Percentiles rank a stretch among this genome's conserved stretches.
phyloP scores from a whole-genome alignment of 2,888 invertebrate species.

The Coelogynopora nodosa region DNA sequence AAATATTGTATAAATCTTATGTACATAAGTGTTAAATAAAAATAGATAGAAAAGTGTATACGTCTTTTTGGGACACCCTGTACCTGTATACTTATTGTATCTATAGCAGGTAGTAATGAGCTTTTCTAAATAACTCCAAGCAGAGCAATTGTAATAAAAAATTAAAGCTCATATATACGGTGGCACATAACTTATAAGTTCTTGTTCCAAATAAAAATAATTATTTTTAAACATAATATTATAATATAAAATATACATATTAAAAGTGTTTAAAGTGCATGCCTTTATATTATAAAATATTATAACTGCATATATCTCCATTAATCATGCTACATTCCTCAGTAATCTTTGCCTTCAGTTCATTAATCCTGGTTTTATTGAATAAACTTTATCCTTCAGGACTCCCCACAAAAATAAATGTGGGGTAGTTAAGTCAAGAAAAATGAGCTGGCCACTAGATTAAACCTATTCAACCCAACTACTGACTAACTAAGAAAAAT shows the following conservation, averaged over 20 bases:
- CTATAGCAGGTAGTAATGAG: too few relatives aligned
- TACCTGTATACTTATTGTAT: too few relatives aligned
- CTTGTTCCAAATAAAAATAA: not conserved
- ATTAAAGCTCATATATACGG: too few relatives aligned
- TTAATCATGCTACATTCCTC: not conserved
- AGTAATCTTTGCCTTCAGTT: not conserved
- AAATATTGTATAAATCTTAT: too few relatives aligned
- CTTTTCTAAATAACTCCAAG: too few relatives aligned
- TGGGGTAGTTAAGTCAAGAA: not conserved
- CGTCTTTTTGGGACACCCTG: too few relatives aligned
- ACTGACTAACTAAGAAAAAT: not conserved
- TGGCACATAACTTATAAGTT: too few relatives aligned
- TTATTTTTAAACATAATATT: not conserved
- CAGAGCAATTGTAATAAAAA: too few relatives aligned
- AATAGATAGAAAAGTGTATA: too few relatives aligned
- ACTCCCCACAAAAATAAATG: not conserved
- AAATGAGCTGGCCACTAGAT: not conserved
- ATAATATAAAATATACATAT: not conserved
- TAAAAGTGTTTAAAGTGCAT: not conserved
- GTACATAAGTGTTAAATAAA: too few relatives aligned
- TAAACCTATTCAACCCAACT: not conserved
- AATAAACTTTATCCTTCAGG: not conserved
- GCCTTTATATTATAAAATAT: not conserved
- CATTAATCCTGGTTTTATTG: not conserved
- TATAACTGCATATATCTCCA: not conserved